These are phyloP conservation scores for Chloroclysta siterata DNA, from an alignment of 2,888 invertebrate species.

Conservation along the genomic window DNA sequence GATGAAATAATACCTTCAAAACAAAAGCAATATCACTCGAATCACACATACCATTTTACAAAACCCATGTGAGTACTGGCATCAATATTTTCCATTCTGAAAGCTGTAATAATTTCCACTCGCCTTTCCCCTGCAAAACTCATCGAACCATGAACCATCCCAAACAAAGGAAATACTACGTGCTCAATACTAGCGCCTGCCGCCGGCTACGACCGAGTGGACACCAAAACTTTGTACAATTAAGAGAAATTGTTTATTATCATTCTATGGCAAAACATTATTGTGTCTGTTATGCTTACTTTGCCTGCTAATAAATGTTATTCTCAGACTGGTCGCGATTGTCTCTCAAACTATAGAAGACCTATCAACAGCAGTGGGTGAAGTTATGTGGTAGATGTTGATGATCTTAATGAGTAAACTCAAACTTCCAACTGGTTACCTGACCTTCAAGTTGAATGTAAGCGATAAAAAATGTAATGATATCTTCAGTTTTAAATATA, in stretches of 20 bases:
- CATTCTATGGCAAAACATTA: too few relatives aligned
- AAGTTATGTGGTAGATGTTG: too few relatives aligned
- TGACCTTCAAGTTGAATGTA: too few relatives aligned
- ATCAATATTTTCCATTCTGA: constrained; percentile 15
- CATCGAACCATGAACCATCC: constrained; percentile 18
- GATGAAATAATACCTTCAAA: not conserved
- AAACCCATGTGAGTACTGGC: not conserved
- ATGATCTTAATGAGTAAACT: too few relatives aligned
- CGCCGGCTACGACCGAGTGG: not conserved
- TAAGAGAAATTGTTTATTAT: not conserved
- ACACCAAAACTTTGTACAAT: not conserved
- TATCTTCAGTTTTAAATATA: too few relatives aligned
- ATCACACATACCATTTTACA: not conserved
- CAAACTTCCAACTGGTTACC: too few relatives aligned
- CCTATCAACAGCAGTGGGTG: too few relatives aligned
- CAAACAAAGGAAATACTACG: constrained; percentile 22
- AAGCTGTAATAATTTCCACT: constrained; percentile 17
- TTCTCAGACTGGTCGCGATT: too few relatives aligned
- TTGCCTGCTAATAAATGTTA: too few relatives aligned
- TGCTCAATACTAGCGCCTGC: not conserved
- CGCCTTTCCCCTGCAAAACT: constrained; percentile 12
- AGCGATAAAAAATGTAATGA: too few relatives aligned
- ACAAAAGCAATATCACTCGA: not conserved
- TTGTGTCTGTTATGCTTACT: too few relatives aligned
- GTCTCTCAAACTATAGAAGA: too few relatives aligned